A percentile compares a stretch with the other conserved stretches of the same genome.
These are phyloP conservation scores for Phalacrocorax pelagicus DNA, from an alignment of 2,113 vertebrate genomes.

Conservation along the genomic window DNA sequence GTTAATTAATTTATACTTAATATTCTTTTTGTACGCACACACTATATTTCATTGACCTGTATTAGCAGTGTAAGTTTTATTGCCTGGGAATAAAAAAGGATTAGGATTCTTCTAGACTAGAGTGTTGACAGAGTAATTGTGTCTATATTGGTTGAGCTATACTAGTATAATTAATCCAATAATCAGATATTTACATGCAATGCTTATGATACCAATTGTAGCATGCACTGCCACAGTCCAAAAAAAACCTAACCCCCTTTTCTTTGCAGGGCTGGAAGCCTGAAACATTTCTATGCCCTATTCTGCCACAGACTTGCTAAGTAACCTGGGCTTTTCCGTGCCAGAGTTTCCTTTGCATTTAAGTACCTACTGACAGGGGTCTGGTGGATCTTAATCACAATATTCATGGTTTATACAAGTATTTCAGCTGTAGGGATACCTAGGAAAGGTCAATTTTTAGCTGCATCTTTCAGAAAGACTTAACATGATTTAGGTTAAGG, in stretches of 20 bases:
- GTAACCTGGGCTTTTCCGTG: fast-evolving
- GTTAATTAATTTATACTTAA: background rate
- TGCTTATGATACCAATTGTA: background rate
- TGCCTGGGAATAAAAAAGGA: background rate
- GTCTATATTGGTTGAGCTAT: background rate
- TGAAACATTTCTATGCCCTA: background rate
- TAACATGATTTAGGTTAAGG: background rate
- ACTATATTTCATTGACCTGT: background rate
- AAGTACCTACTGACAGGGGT: background rate
- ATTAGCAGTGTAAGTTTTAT: background rate
- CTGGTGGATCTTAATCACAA: background rate
- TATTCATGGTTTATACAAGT: background rate
- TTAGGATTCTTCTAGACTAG: background rate
- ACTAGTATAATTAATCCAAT: background rate
- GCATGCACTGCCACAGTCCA: background rate
- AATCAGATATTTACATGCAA: background rate
- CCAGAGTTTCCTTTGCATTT: background rate
- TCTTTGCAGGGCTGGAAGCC: background rate
- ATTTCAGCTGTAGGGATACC: background rate
- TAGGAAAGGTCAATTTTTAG: background rate
- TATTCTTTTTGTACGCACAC: background rate
- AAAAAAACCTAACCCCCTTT: background rate
- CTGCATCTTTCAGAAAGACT: background rate
- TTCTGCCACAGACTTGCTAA: background rate
- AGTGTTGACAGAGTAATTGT: background rate